Evolutionary conservation across 2,888 invertebrate species (phyloP).

Genomic region (Phania funesta): DNA sequence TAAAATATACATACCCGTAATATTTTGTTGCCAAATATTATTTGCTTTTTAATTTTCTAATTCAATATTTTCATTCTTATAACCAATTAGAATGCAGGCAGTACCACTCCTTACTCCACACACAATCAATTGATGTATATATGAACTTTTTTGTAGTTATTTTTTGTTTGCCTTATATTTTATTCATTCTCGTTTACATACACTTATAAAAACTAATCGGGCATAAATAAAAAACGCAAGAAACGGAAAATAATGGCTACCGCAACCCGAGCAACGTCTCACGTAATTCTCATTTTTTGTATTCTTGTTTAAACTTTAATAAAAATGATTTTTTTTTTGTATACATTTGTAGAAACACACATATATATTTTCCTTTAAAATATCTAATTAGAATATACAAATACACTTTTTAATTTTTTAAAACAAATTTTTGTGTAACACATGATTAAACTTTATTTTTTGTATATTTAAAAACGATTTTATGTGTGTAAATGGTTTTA

Average conservation of each 20-base stretch:
- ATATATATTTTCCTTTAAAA: background rate
- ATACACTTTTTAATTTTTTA: background rate
- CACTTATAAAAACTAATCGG: slow-evolving; percentile 56
- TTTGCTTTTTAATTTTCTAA: slow-evolving; percentile 41
- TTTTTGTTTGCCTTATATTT: slow-evolving; percentile 54
- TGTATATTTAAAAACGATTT: background rate
- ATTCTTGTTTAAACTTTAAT: background rate
- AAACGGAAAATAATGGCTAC: slow-evolving; percentile 45
- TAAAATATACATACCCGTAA: slow-evolving; percentile 39
- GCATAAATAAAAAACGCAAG: slow-evolving; percentile 46
- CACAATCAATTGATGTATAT: slow-evolving; percentile 60
- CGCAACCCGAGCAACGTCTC: slow-evolving; percentile 47
- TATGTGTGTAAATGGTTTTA: background rate
- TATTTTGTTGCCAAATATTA: slow-evolving; percentile 20
- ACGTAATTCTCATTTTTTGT: slow-evolving; percentile 49
- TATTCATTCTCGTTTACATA: slow-evolving; percentile 61
- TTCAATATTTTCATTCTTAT: slow-evolving; percentile 37
- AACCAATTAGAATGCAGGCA: slow-evolving; percentile 55
- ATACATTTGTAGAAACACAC: background rate
- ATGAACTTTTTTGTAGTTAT: slow-evolving; percentile 39
- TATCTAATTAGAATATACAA: slow-evolving; percentile 16
- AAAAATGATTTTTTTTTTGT: background rate
- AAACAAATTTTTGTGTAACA: background rate
- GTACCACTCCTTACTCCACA: slow-evolving; percentile 67
- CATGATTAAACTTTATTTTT: background rate